Evolutionary conservation across 2,113 vertebrate genomes (phyloP).

Genomic region (Merops nubicus): DNA sequence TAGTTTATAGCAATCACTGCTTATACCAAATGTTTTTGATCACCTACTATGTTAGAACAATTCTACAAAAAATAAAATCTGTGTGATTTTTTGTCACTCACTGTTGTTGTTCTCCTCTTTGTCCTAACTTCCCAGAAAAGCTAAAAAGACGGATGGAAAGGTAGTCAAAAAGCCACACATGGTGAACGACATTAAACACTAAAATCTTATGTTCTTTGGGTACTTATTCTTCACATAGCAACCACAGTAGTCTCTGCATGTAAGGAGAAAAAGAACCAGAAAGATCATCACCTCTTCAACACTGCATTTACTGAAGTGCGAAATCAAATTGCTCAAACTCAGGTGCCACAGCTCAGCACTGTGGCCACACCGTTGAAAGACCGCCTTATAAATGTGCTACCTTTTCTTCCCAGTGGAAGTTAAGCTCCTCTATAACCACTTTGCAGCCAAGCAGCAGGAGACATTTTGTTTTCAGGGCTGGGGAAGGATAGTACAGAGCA

Average conservation of each 20-base stretch:
- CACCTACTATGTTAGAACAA: constrained; percentile 16
- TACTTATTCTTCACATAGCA: not conserved
- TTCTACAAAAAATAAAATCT: not conserved
- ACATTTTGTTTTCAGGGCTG: constrained; percentile 37
- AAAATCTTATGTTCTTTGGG: not conserved
- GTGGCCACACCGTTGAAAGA: not conserved
- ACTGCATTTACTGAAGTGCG: not conserved
- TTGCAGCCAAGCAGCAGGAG: not conserved
- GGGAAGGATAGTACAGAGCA: not conserved
- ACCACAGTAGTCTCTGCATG: not conserved
- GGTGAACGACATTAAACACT: not conserved
- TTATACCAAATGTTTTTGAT: not conserved
- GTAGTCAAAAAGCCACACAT: constrained; percentile 51
- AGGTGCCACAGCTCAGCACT: not conserved
- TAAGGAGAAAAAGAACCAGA: not conserved
- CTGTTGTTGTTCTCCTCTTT: constrained; percentile 68
- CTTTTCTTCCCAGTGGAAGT: constrained; percentile 41
- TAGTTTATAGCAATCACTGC: not conserved
- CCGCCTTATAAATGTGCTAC: not conserved
- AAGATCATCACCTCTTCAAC: not conserved
- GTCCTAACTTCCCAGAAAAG: constrained; percentile 67
- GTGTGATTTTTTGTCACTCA: constrained; percentile 57
- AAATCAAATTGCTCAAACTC: not conserved
- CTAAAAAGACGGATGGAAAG: constrained; percentile 68
- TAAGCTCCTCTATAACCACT: constrained; percentile 36